Evolutionary conservation across 2,113 vertebrate species (phyloP), one percentile per base, ranked within the genome.

Genomic region (Mesembrinibis cayennensis): DNA sequence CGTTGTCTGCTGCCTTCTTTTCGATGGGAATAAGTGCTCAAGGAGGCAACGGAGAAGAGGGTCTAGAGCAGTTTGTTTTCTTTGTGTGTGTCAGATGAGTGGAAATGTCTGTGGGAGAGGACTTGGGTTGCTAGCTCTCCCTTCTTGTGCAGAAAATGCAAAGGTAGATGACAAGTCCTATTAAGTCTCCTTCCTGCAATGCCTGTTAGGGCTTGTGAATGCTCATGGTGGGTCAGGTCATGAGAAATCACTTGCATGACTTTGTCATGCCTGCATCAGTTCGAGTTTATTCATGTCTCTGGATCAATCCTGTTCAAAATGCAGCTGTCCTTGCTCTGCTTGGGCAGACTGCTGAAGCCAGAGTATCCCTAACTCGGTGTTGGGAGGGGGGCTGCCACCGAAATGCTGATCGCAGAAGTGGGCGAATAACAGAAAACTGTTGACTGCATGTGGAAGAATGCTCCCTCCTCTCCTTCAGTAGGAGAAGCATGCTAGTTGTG

Each of bases 161-260:
- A 76, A 86, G 61, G 32, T 79, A 58, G 65, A 53, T 89, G 65
- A 90, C 38, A 84, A 82, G 49, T 72, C 36, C 5, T 6, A 3
- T 82, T 76, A 32, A 30, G 14, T 77, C 34, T 89, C 45, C 56
- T 81, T 91, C 73, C 67, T 91, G 45, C 32, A 40, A 2, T 55
- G 36, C 86, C n/a, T 93, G 61, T 87, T 92, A 53, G 49, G 49
- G 66, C 94, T 89, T 91, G 92, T 82, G 40, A 89, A 36, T 76
- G 73, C 67, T 89, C 30, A 3, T 47, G 52, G 63, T 86, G 63
- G 83, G 29, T 88, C 61, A 90, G 55, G 49, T 85, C 6, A 44
- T 90, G 49, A 85, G 79, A 91, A 94, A 52, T 82, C 6, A 2
- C 36, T 79, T 74, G 61, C 63, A 21, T 92, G 73, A 72, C 90